A percentile compares a stretch with the other conserved stretches of the same genome.
Conservation (phyloP, 2,113 vertebrate genomes). For the Callaeas wilsoni region DNA sequence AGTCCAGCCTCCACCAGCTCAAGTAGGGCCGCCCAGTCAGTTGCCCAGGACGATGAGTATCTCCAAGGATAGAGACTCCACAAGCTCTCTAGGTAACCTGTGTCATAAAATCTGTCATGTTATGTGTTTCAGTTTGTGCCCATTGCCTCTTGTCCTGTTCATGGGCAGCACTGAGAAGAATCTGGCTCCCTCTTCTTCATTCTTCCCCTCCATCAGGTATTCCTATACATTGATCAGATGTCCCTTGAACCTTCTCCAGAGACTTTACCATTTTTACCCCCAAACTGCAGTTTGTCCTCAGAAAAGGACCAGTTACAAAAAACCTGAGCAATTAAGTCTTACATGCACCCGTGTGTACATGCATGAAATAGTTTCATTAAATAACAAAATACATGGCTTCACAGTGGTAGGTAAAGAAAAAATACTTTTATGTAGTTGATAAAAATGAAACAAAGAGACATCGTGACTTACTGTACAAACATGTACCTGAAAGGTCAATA, state of each 20-base stretch:
- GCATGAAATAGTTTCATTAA: not conserved
- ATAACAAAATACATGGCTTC: not conserved
- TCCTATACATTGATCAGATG: not conserved
- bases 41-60: not conserved
- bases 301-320: not conserved
- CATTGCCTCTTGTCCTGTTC: not conserved
- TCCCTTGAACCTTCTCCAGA: not conserved
- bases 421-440: not conserved
- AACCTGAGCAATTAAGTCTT: not conserved
- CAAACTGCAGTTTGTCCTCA: not conserved
- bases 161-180: not conserved
- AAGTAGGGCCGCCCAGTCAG: not conserved
- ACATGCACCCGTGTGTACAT: not conserved
- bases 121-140: not conserved
- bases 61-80: not conserved
- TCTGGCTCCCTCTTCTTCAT: not conserved
- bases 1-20: not conserved
- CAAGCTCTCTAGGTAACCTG: not conserved
- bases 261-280: not conserved
- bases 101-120: not conserved
- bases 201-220: not conserved
- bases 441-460: not conserved
- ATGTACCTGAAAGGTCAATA: not conserved
- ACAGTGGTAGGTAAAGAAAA: not conserved
- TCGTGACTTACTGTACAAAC: not conserved